These are phyloP conservation scores for Conops quadrifasciatus DNA, from an alignment of 2,888 invertebrate genomes.

Conservation along the genomic window DNA sequence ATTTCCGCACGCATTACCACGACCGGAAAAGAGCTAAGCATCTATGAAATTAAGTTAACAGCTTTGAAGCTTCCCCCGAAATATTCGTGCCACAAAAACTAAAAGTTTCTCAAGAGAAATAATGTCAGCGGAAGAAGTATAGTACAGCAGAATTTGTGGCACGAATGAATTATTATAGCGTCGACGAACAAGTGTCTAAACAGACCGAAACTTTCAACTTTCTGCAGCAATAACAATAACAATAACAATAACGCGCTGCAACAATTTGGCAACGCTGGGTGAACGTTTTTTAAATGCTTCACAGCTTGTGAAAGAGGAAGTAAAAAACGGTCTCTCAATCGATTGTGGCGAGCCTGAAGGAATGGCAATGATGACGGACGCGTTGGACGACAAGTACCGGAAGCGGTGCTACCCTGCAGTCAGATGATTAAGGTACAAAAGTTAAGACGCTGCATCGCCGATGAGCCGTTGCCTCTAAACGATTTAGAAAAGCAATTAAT, in stretches of 20 bases:
- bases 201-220: no score
- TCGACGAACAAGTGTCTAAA: no score
- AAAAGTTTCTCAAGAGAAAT: neutral
- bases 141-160: neutral
- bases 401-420: neutral
- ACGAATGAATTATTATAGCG: neutral
- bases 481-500: constrained; percentile 20
- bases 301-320: no score
- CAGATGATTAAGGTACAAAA: constrained; percentile 1
- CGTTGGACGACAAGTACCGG: neutral
- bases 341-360: neutral
- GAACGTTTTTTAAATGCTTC: no score
- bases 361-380: neutral
- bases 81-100: neutral
- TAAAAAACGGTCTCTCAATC: neutral
- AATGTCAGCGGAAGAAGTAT: neutral
- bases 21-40: neutral
- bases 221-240: no score
- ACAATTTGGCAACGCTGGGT: no score
- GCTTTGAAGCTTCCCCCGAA: neutral
- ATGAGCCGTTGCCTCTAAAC: neutral
- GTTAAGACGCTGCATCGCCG: constrained; percentile 3
- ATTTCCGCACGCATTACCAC: neutral
- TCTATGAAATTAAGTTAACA: neutral
- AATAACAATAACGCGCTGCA: no score